These are phyloP conservation scores for Ceratina australensis DNA, from an alignment of 1,140 invertebrate genomes.

Conservation along the genomic window DNA sequence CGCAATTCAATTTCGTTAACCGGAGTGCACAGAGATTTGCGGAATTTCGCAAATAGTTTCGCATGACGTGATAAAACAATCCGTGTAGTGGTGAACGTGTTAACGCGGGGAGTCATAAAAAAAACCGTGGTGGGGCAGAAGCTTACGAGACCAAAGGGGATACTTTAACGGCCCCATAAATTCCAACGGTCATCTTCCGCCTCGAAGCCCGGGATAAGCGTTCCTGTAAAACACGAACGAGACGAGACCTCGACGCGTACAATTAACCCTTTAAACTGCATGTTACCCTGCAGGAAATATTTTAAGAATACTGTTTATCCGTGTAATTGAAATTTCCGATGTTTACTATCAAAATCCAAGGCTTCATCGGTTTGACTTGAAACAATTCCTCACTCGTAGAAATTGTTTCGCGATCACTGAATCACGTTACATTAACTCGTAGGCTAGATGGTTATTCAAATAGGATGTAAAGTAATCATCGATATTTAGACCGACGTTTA, in stretches of 20 bases:
- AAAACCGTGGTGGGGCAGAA: constrained; percentile 58
- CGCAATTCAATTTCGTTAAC: constrained; percentile 35
- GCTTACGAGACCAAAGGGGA: constrained; percentile 68
- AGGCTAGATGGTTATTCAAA: too few relatives aligned
- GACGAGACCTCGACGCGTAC: constrained; percentile 56
- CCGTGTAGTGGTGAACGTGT: constrained; percentile 62
- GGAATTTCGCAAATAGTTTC: constrained; percentile 55
- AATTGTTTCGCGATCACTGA: too few relatives aligned
- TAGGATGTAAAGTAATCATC: too few relatives aligned
- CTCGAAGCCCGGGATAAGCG: constrained; percentile 68
- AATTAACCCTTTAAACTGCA: constrained; percentile 63
- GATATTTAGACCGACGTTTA: too few relatives aligned
- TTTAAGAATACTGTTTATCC: neutral
- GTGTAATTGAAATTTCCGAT: too few relatives aligned
- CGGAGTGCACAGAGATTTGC: constrained; percentile 39
- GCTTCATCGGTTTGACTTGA: too few relatives aligned
- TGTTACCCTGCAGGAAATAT: constrained; percentile 10
- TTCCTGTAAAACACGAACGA: constrained; percentile 69
- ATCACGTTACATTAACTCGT: too few relatives aligned
- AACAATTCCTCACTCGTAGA: too few relatives aligned
- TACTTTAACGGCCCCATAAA: constrained; percentile 75
- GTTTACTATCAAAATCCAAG: too few relatives aligned
- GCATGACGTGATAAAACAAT: constrained; percentile 49
- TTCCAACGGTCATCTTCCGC: constrained; percentile 74
- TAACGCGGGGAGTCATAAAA: constrained; percentile 73